These are phyloP conservation scores for Paraplagusia blochii DNA, from an alignment of 2,113 vertebrate species.

Conservation along the genomic window DNA sequence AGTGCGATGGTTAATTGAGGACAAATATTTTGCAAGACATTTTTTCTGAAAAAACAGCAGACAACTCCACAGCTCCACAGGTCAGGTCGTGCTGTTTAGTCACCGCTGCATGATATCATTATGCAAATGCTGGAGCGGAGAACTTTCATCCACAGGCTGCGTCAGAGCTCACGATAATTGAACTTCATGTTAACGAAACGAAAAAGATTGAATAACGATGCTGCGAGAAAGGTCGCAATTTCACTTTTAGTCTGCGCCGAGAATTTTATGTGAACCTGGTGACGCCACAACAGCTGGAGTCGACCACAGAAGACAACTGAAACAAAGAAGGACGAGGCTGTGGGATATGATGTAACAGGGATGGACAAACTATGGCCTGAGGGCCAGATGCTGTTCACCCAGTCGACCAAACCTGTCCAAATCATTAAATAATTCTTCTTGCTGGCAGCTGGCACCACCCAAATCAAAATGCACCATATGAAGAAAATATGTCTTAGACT, in stretches of 20 bases:
- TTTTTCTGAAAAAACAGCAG: background rate
- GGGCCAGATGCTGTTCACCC: too few relatives aligned
- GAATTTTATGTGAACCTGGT: too few relatives aligned
- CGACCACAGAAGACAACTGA: too few relatives aligned
- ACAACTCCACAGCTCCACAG: slow-evolving; percentile 13
- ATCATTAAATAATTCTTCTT: too few relatives aligned
- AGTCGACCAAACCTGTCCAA: too few relatives aligned
- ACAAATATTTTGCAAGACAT: background rate
- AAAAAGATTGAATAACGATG: slow-evolving; percentile 4
- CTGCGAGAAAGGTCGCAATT: background rate
- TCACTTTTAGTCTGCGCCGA: background rate
- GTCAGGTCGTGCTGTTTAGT: slow-evolving; percentile 12
- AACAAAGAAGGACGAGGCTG: too few relatives aligned
- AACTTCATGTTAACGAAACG: background rate
- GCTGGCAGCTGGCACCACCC: too few relatives aligned
- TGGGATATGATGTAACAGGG: too few relatives aligned
- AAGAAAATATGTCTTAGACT: too few relatives aligned
- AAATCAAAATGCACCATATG: too few relatives aligned
- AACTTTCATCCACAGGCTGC: background rate
- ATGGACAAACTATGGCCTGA: too few relatives aligned
- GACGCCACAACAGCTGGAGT: too few relatives aligned
- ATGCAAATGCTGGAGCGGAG: slow-evolving; percentile 4
- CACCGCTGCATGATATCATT: slow-evolving; percentile 3
- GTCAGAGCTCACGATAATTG: background rate
- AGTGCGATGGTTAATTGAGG: background rate